phyloP scores from a whole-genome alignment of 2,888 invertebrate genomes.

The Eupithecia insigniata region DNA sequence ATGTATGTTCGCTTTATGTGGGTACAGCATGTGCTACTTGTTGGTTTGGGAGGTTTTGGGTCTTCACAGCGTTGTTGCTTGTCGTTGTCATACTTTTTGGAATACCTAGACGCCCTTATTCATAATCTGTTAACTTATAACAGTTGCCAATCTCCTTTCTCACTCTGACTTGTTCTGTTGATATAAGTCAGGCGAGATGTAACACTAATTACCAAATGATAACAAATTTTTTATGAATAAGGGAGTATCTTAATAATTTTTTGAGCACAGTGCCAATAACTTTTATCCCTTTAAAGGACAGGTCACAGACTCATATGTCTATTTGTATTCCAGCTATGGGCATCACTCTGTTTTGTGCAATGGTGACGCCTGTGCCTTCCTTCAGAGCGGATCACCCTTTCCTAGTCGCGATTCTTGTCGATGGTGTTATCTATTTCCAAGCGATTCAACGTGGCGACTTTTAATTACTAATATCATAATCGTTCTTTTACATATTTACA shows the following conservation, averaged over 20 bases:
- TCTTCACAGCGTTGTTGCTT: background rate
- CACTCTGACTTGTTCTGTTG: background rate
- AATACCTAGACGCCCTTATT: background rate
- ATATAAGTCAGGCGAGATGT: background rate
- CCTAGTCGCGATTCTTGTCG: constrained; percentile 7
- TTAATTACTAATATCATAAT: background rate
- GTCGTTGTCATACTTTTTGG: background rate
- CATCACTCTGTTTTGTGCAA: background rate
- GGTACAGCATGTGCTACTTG: background rate
- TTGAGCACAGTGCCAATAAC: background rate
- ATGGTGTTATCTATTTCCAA: constrained; percentile 7
- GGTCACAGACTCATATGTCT: background rate
- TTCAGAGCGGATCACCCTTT: constrained; percentile 22
- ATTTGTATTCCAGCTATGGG: constrained; percentile 8
- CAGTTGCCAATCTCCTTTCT: background rate
- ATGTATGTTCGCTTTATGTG: background rate
- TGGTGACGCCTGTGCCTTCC: background rate
- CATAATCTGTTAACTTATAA: background rate
- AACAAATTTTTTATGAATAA: background rate
- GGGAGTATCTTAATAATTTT: background rate
- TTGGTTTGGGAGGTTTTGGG: background rate
- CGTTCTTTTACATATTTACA: background rate
- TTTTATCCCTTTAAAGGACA: background rate
- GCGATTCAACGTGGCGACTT: constrained; percentile 7
- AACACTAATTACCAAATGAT: background rate